A percentile compares a stretch with the other conserved stretches of the same genome.
Evolutionary conservation across 2,888 invertebrate genomes (phyloP).

Genomic region (Lepidochitona cinerea): DNA sequence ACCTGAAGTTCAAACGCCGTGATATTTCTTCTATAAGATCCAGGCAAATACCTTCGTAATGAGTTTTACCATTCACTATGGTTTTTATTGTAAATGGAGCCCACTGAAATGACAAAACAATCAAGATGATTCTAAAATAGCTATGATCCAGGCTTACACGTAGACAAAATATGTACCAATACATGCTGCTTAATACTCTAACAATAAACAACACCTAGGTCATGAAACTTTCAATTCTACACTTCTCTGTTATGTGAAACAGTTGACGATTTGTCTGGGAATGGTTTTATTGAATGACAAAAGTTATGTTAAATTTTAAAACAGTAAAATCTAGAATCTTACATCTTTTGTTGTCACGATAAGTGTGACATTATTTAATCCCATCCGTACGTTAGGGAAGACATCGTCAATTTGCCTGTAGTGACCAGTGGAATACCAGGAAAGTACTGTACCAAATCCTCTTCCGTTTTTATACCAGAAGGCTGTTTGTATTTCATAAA

Average conservation of each 20-base stretch:
- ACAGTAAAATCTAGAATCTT: too few species aligned
- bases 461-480: background rate
- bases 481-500: background rate
- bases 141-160: too few species aligned
- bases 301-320: too few species aligned
- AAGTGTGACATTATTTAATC: background rate
- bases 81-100: background rate
- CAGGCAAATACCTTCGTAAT: background rate
- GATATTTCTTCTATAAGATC: background rate
- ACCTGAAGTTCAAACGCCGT: background rate
- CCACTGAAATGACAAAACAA: slow-evolving; percentile 6
- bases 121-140: too few species aligned
- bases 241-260: too few species aligned
- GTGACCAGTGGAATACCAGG: background rate
- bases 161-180: too few species aligned
- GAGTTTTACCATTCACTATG: background rate
- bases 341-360: background rate
- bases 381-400: background rate
- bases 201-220: too few species aligned
- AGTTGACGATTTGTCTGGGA: too few species aligned
- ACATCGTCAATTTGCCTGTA: background rate
- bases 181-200: too few species aligned
- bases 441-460: background rate
- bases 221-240: too few species aligned
- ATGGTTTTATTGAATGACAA: too few species aligned